phyloP scores from a whole-genome alignment of 2,797 vertebrate genomes.

The Pantherophis vulpinus region DNA sequence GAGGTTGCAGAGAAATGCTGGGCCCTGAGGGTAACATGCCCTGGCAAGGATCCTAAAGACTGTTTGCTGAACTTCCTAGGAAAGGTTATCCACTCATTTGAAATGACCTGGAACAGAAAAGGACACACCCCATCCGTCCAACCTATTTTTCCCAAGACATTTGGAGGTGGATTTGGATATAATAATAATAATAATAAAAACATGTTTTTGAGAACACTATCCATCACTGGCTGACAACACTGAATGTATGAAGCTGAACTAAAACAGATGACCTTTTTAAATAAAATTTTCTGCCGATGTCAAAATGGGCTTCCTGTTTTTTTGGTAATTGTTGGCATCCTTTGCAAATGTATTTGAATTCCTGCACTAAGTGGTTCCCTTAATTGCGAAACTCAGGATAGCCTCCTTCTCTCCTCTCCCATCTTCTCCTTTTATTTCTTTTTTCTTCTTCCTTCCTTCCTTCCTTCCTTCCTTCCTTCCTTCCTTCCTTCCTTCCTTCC shows the following conservation, averaged over 20 bases:
- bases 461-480: too few relatives aligned
- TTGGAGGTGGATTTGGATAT: neutral
- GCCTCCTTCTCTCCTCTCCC: neutral
- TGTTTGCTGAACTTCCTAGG: neutral
- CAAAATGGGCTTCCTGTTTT: neutral
- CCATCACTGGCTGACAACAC: neutral
- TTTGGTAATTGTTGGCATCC: neutral
- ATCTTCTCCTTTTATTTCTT: neutral
- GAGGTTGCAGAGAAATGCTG: neutral
- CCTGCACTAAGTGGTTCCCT: neutral
- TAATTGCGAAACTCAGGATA: neutral
- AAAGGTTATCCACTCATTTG: neutral
- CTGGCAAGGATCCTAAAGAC: neutral
- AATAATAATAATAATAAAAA: neutral
- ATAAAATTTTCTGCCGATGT: neutral
- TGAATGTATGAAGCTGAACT: neutral
- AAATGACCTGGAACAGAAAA: neutral
- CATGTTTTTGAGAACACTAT: neutral
- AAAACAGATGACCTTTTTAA: neutral
- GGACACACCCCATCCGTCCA: neutral
- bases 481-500: too few relatives aligned
- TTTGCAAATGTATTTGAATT: neutral
- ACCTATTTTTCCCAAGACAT: neutral
- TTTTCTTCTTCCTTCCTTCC: neutral
- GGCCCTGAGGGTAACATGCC: neutral